These are phyloP conservation scores for Ptyas mucosa DNA, from an alignment of 2,113 vertebrate species.

Conservation along the genomic window DNA sequence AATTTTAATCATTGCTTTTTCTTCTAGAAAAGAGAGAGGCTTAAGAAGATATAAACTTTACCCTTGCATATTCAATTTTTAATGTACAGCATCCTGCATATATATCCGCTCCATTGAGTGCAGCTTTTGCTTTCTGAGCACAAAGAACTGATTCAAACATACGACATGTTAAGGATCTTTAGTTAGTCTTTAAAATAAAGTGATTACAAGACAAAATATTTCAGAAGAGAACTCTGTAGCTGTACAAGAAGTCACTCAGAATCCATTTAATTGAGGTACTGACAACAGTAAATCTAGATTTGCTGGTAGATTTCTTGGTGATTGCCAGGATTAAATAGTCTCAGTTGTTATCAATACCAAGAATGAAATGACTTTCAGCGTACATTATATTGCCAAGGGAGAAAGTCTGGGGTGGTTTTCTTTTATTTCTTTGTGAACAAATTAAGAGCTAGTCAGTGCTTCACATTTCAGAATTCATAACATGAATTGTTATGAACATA, in stretches of 20 bases:
- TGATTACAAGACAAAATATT: background rate
- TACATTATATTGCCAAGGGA: background rate
- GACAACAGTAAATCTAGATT: background rate
- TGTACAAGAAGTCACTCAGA: background rate
- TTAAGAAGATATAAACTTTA: constrained; percentile 74
- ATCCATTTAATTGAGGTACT: background rate
- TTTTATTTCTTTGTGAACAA: background rate
- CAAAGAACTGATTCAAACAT: constrained; percentile 88
- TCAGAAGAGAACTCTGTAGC: background rate
- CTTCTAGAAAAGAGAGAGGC: constrained; percentile 22
- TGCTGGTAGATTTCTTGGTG: background rate
- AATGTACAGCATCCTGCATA: constrained; percentile 95
- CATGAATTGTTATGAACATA: no score
- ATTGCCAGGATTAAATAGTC: background rate
- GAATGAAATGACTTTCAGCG: background rate
- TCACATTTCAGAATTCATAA: background rate
- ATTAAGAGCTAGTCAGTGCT: background rate
- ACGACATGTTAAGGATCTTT: constrained; percentile 78
- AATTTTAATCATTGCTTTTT: background rate
- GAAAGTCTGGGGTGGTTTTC: background rate
- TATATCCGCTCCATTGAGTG: constrained; percentile 93
- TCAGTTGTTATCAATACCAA: background rate
- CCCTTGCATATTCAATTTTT: constrained; percentile 95
- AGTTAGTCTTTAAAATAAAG: background rate
- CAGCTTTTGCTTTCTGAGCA: constrained; percentile 91